Percentiles rank a stretch among this genome's conserved stretches.
These are phyloP conservation scores for Apodemia hepburni DNA, from an alignment of 2,888 invertebrate species.

Conservation along the genomic window DNA sequence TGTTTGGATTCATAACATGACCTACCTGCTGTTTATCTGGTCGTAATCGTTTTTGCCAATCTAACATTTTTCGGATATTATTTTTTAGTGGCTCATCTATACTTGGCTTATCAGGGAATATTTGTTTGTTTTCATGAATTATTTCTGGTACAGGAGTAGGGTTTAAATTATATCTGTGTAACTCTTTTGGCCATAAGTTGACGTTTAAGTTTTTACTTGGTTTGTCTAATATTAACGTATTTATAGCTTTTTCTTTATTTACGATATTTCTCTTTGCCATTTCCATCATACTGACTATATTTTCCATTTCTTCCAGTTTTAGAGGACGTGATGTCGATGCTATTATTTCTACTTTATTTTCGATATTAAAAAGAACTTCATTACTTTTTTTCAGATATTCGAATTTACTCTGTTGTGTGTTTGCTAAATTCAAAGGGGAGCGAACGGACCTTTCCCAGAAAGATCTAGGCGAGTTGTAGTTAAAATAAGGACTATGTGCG, in stretches of 20 bases:
- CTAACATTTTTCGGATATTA: background rate
- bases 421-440: slow-evolving; percentile 47
- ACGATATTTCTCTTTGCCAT: slow-evolving; percentile 32
- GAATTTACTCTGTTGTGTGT: slow-evolving; percentile 36
- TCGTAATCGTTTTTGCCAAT: background rate
- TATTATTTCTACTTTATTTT: slow-evolving; percentile 53
- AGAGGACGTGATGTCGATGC: slow-evolving; percentile 45
- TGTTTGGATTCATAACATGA: background rate
- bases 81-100: background rate
- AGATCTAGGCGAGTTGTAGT: slow-evolving; percentile 48
- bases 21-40: background rate
- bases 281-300: slow-evolving; percentile 50
- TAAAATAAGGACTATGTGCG: slow-evolving; percentile 41
- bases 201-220: slow-evolving; percentile 44
- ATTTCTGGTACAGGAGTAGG: background rate
- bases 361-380: slow-evolving; percentile 55
- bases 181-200: slow-evolving; percentile 44
- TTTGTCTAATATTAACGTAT: slow-evolving; percentile 24
- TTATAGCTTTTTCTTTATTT: slow-evolving; percentile 30
- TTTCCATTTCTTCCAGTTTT: slow-evolving; percentile 58
- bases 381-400: slow-evolving; percentile 44
- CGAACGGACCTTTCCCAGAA: slow-evolving; percentile 67
- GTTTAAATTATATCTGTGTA: slow-evolving; percentile 17
- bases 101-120: background rate
- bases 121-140: slow-evolving; percentile 10